Percentiles rank a stretch among this genome's conserved stretches.
Conservation (phyloP, 2,888 invertebrate species). For the Syrphus vitripennis region DNA sequence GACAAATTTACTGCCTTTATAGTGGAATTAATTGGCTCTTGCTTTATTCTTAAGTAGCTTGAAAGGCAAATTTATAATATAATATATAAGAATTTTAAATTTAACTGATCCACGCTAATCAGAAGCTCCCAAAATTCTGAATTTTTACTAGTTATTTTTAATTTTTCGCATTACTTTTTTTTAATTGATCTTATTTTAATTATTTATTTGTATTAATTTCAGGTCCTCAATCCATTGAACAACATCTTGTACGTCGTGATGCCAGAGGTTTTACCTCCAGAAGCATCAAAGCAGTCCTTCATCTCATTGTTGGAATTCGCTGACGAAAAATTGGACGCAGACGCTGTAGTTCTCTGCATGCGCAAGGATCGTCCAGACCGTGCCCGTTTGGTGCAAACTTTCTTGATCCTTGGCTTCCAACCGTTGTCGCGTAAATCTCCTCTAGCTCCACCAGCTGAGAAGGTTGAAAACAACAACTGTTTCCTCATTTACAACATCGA, state of each 20-base stretch:
- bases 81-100: no score
- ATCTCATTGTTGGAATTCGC: constrained; percentile 96
- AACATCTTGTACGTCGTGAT: constrained; percentile 93
- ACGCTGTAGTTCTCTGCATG: constrained; percentile 89
- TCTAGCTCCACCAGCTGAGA: constrained; percentile 86
- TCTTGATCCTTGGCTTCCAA: constrained; percentile 98
- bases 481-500: constrained; percentile 81
- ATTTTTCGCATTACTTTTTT: not conserved
- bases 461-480: constrained; percentile 84
- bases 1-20: no score
- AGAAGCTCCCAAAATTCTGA: no score
- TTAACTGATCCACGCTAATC: no score
- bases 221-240: constrained; percentile 82
- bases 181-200: not conserved
- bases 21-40: no score
- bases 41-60: no score
- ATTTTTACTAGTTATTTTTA: not conserved
- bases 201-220: constrained; percentile 22
- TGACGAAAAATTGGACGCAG: constrained; percentile 93
- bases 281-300: constrained; percentile 97
- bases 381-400: constrained; percentile 93
- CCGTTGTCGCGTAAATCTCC: constrained; percentile 92
- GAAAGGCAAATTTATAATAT: no score
- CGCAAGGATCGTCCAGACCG: constrained; percentile 92
- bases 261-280: constrained; percentile 92